Base-by-base conservation (phyloP, 2,888 invertebrate species). In the Lasioglossum oenotherae region DNA sequence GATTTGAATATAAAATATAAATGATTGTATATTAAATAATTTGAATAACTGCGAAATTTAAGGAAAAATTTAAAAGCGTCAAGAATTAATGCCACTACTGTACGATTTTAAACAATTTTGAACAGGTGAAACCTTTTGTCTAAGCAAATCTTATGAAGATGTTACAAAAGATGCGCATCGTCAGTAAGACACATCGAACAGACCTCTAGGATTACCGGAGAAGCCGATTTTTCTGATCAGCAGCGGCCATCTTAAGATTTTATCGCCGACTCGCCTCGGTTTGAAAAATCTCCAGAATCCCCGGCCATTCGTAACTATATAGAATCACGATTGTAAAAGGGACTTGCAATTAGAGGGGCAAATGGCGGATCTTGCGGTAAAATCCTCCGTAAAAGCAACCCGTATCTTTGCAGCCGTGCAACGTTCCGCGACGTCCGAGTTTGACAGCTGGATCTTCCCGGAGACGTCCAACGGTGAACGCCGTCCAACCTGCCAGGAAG, bases 381-480 rank as follows among this genome's bases (percentile, higher is more conserved):
- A 49, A 49, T 49, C 49, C 49, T 23, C 6, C 49, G 35, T 67
- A 67, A 67, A 67, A 35, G 31, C 31, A 8, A 31, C 19, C 31
- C 67, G 67, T 35, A 19, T 67, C 19, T 31, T 67, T 4, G 60
- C 89, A 96, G 95, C 94, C 95, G 10, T 96, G 96, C 89, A 31
- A 95, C 95, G 46, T 96, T 96, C 91, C 94, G 96, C 75, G 95
- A 96, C 60, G 93, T 94, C 2, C 96, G 95, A 95, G 82, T 96
- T 96, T 93, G 95, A 96, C 92, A 93, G 95, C 53, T 95, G 96
- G 92, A 77, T 92, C 41, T 95, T 94, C 89, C 96, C 96, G 3
- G 96, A 96, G 93, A 95, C 67, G 86, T 95, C 78, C 96, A 96
- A 92, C 94, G 94, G 76, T 96, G 96, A 96, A 94, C 94, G 53